Conservation (phyloP, 2,888 invertebrate species). For the Pseudolycoriella hygida region DNA sequence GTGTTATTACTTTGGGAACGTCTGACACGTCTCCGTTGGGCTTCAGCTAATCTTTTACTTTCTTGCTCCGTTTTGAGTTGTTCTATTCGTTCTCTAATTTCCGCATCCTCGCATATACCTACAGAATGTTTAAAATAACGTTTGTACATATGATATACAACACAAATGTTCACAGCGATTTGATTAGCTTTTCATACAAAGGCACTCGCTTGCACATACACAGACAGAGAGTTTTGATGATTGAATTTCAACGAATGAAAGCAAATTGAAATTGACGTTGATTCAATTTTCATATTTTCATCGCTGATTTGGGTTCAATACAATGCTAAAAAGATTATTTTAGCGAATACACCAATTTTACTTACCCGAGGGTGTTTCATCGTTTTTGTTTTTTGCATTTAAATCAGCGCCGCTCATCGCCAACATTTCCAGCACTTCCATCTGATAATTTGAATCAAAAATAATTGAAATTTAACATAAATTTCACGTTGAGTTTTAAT, state of each 20-base stretch:
- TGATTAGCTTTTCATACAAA: no score
- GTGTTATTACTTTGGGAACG: conserved; percentile 56
- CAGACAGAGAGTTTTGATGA: no score
- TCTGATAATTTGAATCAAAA: conserved; percentile 47
- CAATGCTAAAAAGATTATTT: no score
- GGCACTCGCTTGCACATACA: no score
- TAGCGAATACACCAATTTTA: no score
- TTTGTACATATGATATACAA: not conserved
- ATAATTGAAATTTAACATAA: conserved; percentile 13
- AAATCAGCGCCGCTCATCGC: conserved; percentile 95
- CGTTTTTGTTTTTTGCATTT: conserved; percentile 89
- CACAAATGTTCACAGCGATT: no score
- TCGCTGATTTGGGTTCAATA: no score
- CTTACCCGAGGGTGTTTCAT: conserved; percentile 90
- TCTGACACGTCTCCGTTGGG: conserved; percentile 42
- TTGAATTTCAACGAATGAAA: no score
- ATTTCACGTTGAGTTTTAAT: no score
- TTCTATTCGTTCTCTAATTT: conserved; percentile 75
- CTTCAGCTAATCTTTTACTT: conserved; percentile 40
- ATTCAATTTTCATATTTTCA: no score
- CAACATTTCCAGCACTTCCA: conserved; percentile 86
- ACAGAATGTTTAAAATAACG: conserved; percentile 1
- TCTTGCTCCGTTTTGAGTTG: conserved; percentile 83
- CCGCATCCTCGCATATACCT: conserved; percentile 95
- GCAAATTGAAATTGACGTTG: no score